Conservation (phyloP, 1,140 invertebrate genomes). For the Aricia agestis region DNA sequence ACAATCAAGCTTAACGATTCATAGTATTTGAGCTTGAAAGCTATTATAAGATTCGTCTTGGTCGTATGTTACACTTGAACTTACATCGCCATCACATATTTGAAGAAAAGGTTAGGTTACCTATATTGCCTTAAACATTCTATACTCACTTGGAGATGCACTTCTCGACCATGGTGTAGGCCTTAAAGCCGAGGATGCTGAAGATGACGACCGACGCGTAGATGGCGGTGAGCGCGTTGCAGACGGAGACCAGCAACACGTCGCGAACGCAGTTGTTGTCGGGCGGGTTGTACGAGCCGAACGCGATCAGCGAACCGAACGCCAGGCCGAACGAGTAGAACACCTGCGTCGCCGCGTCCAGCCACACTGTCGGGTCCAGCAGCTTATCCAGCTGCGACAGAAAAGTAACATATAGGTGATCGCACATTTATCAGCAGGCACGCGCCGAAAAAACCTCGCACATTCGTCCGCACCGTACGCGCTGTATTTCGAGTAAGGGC, state of each 20-base stretch:
- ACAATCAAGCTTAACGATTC: no score
- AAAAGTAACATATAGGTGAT: no score
- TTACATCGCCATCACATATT: no score
- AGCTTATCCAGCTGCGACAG: slow-evolving; percentile 84
- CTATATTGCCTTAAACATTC: no score
- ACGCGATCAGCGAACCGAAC: slow-evolving; percentile 94
- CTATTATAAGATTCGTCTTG: no score
- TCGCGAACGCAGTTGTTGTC: slow-evolving; percentile 95
- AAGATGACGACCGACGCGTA: slow-evolving; percentile 96
- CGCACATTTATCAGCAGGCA: no score
- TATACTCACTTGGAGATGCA: slow-evolving; percentile 86
- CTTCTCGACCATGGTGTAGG: slow-evolving; percentile 86
- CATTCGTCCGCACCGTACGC: no score
- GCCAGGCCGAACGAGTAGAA: slow-evolving; percentile 96
- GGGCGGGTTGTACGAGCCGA: slow-evolving; percentile 92
- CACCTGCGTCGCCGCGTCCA: slow-evolving; percentile 96
- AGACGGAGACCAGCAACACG: slow-evolving; percentile 91
- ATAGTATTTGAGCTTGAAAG: no score
- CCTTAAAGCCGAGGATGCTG: slow-evolving; percentile 92
- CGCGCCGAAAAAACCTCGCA: no score
- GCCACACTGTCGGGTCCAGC: slow-evolving; percentile 89
- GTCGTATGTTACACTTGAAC: no score
- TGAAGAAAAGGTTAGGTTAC: no score
- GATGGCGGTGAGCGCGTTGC: slow-evolving; percentile 94
- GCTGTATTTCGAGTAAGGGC: no score